Conservation (phyloP, 2,888 invertebrate species). For the Ornithoptera alexandrae region DNA sequence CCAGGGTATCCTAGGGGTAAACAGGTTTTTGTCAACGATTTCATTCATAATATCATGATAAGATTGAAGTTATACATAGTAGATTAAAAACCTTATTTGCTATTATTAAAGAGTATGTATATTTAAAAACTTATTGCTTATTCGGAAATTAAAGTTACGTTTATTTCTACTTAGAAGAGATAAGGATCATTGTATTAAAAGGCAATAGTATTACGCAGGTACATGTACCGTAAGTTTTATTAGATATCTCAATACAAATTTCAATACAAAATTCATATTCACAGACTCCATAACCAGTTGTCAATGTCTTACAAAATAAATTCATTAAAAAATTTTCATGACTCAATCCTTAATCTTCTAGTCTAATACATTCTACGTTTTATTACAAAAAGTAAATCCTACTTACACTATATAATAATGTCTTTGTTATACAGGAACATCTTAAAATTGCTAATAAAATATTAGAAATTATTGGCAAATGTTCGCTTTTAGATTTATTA, state of each 20-base stretch:
- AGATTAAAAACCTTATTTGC: too few species aligned
- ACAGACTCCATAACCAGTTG: slow-evolving; percentile 7
- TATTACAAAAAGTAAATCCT: slow-evolving; percentile 11
- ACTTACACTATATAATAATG: slow-evolving; percentile 26
- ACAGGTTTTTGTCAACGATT: too few species aligned
- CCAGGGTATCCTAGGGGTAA: too few species aligned
- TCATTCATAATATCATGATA: too few species aligned
- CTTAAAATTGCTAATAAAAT: slow-evolving; percentile 1
- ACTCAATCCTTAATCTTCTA: slow-evolving; percentile 26
- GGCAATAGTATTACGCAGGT: slow-evolving; percentile 6
- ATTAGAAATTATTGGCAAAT: neutral
- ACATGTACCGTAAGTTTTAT: slow-evolving; percentile 18
- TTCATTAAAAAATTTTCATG: slow-evolving; percentile 18
- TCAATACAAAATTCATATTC: slow-evolving; percentile 28
- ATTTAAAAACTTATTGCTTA: neutral
- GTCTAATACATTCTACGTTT: slow-evolving; percentile 13
- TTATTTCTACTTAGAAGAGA: neutral
- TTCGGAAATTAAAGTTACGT: neutral
- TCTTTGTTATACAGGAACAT: slow-evolving; percentile 15
- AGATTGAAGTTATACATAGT: too few species aligned
- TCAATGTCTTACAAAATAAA: slow-evolving; percentile 11
- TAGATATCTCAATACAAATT: slow-evolving; percentile 18
- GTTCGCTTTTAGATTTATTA: neutral
- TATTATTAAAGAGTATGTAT: too few species aligned
- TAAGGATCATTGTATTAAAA: slow-evolving; percentile 1